Percentiles rank a stretch among this genome's conserved stretches.
Conservation (phyloP, 2,888 invertebrate species). For the Nomada ruficornis region DNA sequence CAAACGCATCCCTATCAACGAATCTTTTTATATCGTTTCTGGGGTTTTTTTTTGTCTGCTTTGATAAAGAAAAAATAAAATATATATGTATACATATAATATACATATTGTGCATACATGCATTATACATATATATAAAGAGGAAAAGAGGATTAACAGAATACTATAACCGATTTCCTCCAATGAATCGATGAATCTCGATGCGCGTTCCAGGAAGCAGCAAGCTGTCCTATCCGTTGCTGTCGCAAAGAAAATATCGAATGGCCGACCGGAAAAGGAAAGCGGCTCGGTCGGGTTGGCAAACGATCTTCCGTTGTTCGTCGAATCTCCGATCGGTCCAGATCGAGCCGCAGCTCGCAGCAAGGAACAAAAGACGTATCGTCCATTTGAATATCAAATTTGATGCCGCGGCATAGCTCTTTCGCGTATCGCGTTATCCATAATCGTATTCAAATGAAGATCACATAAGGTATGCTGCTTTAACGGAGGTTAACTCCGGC, state of each 20-base stretch:
- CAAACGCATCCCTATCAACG: background rate
- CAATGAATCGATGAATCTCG: background rate
- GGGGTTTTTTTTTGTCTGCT: too few species aligned
- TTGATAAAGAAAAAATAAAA: too few species aligned
- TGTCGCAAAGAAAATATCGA: background rate
- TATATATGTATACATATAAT: too few species aligned
- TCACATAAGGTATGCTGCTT: slow-evolving; percentile 81
- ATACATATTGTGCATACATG: too few species aligned
- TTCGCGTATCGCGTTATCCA: slow-evolving; percentile 80
- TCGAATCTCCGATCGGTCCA: slow-evolving; percentile 62
- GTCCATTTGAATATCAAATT: slow-evolving; percentile 83
- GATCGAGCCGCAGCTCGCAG: slow-evolving; percentile 75
- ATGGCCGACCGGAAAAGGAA: background rate
- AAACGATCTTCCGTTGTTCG: slow-evolving; percentile 24
- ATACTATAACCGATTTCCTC: too few species aligned
- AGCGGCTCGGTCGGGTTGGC: background rate
- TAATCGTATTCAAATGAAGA: slow-evolving; percentile 84
- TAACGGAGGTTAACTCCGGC: slow-evolving; percentile 76
- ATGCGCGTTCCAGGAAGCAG: background rate
- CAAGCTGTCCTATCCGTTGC: background rate
- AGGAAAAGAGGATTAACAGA: too few species aligned
- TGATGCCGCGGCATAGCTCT: slow-evolving; percentile 75
- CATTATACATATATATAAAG: too few species aligned
- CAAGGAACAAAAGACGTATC: slow-evolving; percentile 79
- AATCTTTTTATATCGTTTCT: background rate